Evolutionary conservation across 2,888 invertebrate genomes (phyloP).

Genomic region (Heliconius sara): DNA sequence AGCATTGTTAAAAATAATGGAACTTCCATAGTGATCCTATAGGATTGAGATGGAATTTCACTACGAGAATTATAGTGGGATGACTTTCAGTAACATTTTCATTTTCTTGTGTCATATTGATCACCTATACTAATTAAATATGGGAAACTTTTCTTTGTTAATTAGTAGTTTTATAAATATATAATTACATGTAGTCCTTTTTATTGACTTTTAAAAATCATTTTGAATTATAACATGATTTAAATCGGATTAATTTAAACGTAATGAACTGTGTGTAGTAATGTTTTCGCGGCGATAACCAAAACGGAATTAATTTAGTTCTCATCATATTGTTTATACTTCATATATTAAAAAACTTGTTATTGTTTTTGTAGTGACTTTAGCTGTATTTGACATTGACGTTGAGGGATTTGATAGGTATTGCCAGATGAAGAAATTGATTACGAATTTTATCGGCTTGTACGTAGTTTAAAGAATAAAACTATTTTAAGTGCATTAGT

Average conservation of each 20-base stretch:
- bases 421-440: not conserved
- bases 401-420: not conserved
- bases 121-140: not conserved
- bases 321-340: conserved; percentile 15
- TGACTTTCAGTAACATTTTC: conserved; percentile 58
- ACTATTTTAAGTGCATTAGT: too few species aligned
- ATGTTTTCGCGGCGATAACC: conserved; percentile 30
- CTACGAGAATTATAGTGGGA: conserved; percentile 57
- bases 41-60: conserved; percentile 61
- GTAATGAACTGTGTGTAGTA: not conserved
- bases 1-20: conserved; percentile 73
- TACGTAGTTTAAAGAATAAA: too few species aligned
- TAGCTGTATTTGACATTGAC: conserved; percentile 14
- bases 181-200: not conserved
- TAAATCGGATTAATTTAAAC: not conserved
- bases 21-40: conserved; percentile 70
- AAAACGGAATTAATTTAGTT: conserved; percentile 21
- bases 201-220: not conserved
- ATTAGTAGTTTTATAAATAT: not conserved
- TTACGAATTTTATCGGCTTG: not conserved
- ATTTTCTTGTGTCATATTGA: conserved; percentile 64
- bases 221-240: not conserved
- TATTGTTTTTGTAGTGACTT: conserved; percentile 20
- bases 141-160: not conserved
- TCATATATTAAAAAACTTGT: conserved; percentile 17